Percentiles rank a stretch among this genome's conserved stretches.
Conservation (phyloP, 1,140 invertebrate genomes). For the Hylaeus volcanicus region DNA sequence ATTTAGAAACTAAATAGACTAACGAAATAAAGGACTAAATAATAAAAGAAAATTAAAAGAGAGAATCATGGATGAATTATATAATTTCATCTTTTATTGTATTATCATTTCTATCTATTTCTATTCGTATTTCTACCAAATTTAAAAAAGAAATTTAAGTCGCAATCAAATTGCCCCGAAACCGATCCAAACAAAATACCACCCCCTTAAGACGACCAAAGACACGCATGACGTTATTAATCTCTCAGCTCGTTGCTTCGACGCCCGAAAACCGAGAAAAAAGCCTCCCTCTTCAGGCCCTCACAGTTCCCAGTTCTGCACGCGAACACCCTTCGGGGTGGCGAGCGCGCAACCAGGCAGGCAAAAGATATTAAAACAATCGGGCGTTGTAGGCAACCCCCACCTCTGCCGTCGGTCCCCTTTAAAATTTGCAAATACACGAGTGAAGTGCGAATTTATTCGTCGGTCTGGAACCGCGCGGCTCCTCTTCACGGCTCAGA, state of each 20-base stretch:
- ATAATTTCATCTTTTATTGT: too few species aligned
- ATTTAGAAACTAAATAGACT: too few species aligned
- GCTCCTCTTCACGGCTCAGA: conserved; percentile 51
- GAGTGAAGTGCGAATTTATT: conserved; percentile 68
- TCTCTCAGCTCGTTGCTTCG: not conserved
- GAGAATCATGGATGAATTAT: too few species aligned
- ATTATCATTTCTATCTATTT: too few species aligned
- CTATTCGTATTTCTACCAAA: too few species aligned
- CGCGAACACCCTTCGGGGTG: conserved; percentile 21
- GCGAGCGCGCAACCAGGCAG: conserved; percentile 32
- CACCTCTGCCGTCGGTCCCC: conserved; percentile 34
- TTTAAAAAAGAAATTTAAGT: too few species aligned
- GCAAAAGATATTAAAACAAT: conserved; percentile 70
- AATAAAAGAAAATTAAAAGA: too few species aligned
- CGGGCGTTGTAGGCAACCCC: conserved; percentile 55
- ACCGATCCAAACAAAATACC: too few species aligned
- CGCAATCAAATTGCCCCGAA: too few species aligned
- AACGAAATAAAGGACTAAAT: too few species aligned
- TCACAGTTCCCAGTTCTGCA: conserved; percentile 30
- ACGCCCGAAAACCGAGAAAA: not conserved
- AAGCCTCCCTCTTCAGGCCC: not conserved
- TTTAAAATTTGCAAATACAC: conserved; percentile 67
- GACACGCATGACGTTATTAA: not conserved
- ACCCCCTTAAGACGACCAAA: too few species aligned
- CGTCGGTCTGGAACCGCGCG: conserved; percentile 56